Evolutionary conservation across 2,888 invertebrate genomes (phyloP), one percentile per base, ranked within the genome.

Genomic region (Ephialtes manifestator): DNA sequence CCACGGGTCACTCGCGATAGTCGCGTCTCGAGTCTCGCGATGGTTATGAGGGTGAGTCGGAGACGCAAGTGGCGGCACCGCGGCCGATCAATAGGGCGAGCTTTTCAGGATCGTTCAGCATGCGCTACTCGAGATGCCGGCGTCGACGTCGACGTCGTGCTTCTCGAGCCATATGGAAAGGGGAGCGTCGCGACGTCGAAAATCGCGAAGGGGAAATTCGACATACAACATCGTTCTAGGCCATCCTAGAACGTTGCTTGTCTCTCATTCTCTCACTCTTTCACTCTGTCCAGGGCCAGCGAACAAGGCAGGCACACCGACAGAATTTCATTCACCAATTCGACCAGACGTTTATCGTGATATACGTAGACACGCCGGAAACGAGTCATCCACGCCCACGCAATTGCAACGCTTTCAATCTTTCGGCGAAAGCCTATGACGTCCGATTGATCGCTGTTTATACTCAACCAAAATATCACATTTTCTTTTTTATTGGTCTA

Each of bases 21-120:
- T 84, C 86, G 87, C 88, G 87, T 89, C 88, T 88, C 90, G 89
- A 90, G 90, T 90, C 89, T 91, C 90, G 88, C 89, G 88, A 86
- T 88, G 91, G 89, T 91, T 92, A 86, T 89, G 91, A 92, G 89
- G 88, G 90, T 71, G 71, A 81, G 74, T 63, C 43, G 81, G 71
- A 76, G 72, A 65, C 46, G 79, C 67, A 79, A 71, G 58, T 75
- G 67, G 80, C 51, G 51, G 70, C 74, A 83, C 80, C 81, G 81
- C 58, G 53, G 63, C 83, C 83, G 88, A 88, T 88, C 88, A 88
- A 88, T 88, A 88, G 82, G 78, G 80, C 82, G 83, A 84, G 80
- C 80, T 72, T 87, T 83, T 83, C n/a, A n/a, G n/a, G n/a, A n/a
- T n/a, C n/a, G n/a, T n/a, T n/a, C 76, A 84, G 87, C 87, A 87